phyloP scores from a whole-genome alignment of 2,797 vertebrate species.

The Lemur catta region DNA sequence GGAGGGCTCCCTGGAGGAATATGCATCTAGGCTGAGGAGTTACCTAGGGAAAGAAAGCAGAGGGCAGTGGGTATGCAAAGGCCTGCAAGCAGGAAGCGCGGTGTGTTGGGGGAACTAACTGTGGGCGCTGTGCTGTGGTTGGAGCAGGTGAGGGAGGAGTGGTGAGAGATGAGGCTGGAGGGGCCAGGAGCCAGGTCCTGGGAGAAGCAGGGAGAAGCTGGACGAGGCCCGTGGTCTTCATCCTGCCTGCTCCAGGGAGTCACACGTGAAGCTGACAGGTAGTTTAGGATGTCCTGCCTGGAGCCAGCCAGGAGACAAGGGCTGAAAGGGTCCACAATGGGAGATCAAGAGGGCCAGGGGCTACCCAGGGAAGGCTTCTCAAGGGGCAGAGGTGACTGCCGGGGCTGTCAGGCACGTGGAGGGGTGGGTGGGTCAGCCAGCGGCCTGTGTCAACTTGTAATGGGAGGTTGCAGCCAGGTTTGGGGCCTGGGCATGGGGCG shows the following conservation, averaged over 20 bases:
- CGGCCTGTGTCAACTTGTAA: background rate
- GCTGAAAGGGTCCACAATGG: background rate
- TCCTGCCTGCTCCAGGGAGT: background rate
- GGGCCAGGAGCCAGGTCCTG: background rate
- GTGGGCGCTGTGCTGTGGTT: background rate
- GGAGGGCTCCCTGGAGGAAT: conserved; percentile 42
- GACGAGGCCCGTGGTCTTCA: background rate
- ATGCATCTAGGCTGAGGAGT: background rate
- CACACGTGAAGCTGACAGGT: background rate
- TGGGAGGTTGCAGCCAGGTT: background rate
- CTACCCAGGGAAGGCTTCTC: background rate
- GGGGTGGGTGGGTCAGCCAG: background rate
- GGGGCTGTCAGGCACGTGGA: background rate
- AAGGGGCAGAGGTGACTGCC: background rate
- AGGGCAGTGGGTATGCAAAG: background rate
- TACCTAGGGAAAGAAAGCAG: background rate
- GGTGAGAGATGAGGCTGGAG: background rate
- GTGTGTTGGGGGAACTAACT: background rate
- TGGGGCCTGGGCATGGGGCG: background rate
- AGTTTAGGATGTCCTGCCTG: background rate
- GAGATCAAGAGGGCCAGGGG: background rate
- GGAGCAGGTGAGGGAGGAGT: background rate
- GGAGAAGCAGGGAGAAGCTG: background rate
- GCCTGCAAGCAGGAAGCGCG: background rate
- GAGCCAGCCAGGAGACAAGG: background rate